Evolutionary conservation across 2,888 invertebrate genomes (phyloP).

Genomic region (Didymodactylos carnosus): DNA sequence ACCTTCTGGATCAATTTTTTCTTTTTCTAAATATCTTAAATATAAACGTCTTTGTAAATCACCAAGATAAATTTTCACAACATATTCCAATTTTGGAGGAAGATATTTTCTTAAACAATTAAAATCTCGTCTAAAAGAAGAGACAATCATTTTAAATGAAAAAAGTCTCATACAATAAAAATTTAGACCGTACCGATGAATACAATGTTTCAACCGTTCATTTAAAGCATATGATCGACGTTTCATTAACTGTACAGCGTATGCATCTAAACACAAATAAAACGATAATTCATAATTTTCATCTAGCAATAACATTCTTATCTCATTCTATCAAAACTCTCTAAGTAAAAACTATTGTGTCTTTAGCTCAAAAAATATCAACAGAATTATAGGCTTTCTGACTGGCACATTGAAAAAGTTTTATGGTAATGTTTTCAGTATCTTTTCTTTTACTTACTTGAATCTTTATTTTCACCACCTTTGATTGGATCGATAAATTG

Average conservation of each 20-base stretch:
- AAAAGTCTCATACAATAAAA: too few species aligned
- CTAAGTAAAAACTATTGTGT: too few species aligned
- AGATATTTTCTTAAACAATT: slow-evolving; percentile 74
- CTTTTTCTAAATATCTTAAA: neutral
- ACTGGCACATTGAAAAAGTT: too few species aligned
- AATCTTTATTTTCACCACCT: slow-evolving; percentile 84
- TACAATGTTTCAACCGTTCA: slow-evolving; percentile 74
- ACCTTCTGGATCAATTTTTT: neutral
- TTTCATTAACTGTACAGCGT: slow-evolving; percentile 76
- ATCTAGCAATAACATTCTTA: too few species aligned
- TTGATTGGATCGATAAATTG: slow-evolving; percentile 88
- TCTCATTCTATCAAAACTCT: too few species aligned
- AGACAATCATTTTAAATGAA: neutral
- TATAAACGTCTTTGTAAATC: slow-evolving; percentile 36
- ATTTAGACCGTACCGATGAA: slow-evolving; percentile 42
- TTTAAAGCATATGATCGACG: slow-evolving; percentile 77
- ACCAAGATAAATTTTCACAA: slow-evolving; percentile 62
- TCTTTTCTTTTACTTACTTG: too few species aligned
- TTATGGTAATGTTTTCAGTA: too few species aligned
- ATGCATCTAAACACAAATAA: too few species aligned
- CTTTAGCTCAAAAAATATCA: too few species aligned
- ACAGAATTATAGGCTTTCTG: too few species aligned
- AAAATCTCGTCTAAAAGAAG: slow-evolving; percentile 48
- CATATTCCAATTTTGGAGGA: slow-evolving; percentile 87
- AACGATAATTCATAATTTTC: too few species aligned